Evolutionary conservation across 2,797 vertebrate species (phyloP), one percentile per base, ranked within the genome.

Genomic region (Lagorchestes hirsutus): DNA sequence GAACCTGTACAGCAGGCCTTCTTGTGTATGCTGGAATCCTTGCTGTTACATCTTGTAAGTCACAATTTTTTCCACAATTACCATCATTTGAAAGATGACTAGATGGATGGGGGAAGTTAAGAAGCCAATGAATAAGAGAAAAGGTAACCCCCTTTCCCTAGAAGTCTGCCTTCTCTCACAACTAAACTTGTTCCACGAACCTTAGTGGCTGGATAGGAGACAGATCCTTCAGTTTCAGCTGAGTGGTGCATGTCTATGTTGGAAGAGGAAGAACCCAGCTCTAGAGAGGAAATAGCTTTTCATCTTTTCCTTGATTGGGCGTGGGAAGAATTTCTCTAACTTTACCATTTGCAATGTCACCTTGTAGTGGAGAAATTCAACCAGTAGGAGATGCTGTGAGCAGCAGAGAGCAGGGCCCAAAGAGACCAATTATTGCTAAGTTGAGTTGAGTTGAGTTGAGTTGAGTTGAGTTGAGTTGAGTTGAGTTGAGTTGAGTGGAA

Each of bases 201-300:
- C 22, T 82, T 27, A 50, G 40, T 50, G 22, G 3, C 74, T 87
- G 22, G 40, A 27, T 87, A 27, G 40, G 74, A 87, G 24, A 50
- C 74, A 87, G 22, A 87, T 87, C 74, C 40, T 87, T 46, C 74
- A 8, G 1, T 18, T 74, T 74, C 62, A n/a, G 14, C 62, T n/a
- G 16, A 46, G 40, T 27, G 2, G 10, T n/a, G 18, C 9, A 87
- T 87, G 9, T 50, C 40, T 46, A 11, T 50, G 24, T 87, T 87
- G 24, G 18, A 87, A 92, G 58, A 50, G 40, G 57, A 27, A 94
- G 58, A 87, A 59, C 92, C 2, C 55, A 92, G 50, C 46, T 93
- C 82, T 59, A 46, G 28, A 62, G 92, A 92, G 55, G 31, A 92
- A 92, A 93, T 92, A 95, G 59, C 22, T 87, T 87, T 87, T 27